phyloP scores from a whole-genome alignment of 2,888 invertebrate species.

The Hylaea fasciaria region DNA sequence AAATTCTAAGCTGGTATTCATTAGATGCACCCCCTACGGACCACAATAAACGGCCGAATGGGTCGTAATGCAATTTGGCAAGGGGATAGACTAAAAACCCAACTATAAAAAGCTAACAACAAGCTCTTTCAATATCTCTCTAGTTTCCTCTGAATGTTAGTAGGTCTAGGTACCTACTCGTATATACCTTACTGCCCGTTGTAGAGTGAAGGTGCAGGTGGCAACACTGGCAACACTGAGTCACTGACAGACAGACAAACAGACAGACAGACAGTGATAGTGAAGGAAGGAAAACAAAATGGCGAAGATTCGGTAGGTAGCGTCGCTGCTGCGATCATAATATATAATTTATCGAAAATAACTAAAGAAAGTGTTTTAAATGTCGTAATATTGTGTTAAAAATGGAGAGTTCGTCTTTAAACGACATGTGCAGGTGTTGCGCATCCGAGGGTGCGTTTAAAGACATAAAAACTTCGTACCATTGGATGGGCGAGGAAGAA shows the following conservation, averaged over 20 bases:
- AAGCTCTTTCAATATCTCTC: too few species aligned
- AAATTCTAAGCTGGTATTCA: too few species aligned
- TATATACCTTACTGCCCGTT: too few species aligned
- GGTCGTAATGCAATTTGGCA: too few species aligned
- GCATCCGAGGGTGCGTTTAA: constrained; percentile 75
- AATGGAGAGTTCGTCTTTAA: constrained; percentile 65
- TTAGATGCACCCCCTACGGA: too few species aligned
- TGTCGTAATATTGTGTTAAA: constrained; percentile 46
- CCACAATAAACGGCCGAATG: too few species aligned
- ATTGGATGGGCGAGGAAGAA: constrained; percentile 79
- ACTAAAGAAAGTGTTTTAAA: constrained; percentile 45
- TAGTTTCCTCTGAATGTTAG: too few species aligned
- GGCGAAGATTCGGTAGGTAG: constrained; percentile 60
- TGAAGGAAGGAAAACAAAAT: constrained; percentile 60
- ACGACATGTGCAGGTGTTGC: constrained; percentile 78
- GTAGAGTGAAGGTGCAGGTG: too few species aligned
- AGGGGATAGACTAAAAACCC: too few species aligned
- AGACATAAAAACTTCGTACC: constrained; percentile 68
- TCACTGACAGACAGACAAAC: not conserved
- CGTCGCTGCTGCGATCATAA: constrained; percentile 37
- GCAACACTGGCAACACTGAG: constrained; percentile 15
- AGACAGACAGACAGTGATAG: not conserved
- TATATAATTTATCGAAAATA: constrained; percentile 27
- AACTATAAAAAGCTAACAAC: too few species aligned
- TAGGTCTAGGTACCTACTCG: too few species aligned